Evolutionary conservation across 2,113 vertebrate genomes (phyloP).

Genomic region (Ctenodactylus gundi): DNA sequence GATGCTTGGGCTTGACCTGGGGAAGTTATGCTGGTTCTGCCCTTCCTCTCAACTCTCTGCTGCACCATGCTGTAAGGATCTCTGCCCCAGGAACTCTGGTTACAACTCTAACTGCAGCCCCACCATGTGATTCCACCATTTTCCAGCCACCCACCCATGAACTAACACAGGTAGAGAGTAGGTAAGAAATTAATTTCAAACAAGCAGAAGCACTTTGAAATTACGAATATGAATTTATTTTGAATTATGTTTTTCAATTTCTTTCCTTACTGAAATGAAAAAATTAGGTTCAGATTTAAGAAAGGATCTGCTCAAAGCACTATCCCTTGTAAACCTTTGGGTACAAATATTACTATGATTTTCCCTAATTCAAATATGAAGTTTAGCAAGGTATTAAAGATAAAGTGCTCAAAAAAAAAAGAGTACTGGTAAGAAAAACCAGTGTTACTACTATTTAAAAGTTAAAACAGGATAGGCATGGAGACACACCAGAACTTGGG

Average conservation of each 20-base stretch:
- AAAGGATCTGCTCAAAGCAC: not conserved
- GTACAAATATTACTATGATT: not conserved
- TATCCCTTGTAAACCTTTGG: not conserved
- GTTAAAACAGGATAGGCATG: not conserved
- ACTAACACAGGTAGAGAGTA: too few relatives aligned
- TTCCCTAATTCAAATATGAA: not conserved
- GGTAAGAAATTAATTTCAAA: slow-evolving; percentile 1
- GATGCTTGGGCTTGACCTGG: too few relatives aligned
- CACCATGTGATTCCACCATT: too few relatives aligned
- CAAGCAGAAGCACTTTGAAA: not conserved
- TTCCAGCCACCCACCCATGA: too few relatives aligned
- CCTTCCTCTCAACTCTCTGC: too few relatives aligned
- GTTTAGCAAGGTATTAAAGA: not conserved
- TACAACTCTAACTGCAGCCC: too few relatives aligned
- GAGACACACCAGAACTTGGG: not conserved
- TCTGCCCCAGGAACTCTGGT: too few relatives aligned
- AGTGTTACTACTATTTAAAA: not conserved
- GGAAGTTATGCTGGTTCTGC: too few relatives aligned
- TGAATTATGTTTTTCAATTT: not conserved
- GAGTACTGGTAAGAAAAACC: not conserved
- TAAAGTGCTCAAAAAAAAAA: not conserved
- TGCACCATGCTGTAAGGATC: too few relatives aligned
- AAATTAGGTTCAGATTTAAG: not conserved
- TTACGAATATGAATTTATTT: slow-evolving; percentile 45
- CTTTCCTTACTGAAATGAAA: slow-evolving; percentile 19